Conservation (phyloP, 2,113 vertebrate species). For the Struthidea cinerea region DNA sequence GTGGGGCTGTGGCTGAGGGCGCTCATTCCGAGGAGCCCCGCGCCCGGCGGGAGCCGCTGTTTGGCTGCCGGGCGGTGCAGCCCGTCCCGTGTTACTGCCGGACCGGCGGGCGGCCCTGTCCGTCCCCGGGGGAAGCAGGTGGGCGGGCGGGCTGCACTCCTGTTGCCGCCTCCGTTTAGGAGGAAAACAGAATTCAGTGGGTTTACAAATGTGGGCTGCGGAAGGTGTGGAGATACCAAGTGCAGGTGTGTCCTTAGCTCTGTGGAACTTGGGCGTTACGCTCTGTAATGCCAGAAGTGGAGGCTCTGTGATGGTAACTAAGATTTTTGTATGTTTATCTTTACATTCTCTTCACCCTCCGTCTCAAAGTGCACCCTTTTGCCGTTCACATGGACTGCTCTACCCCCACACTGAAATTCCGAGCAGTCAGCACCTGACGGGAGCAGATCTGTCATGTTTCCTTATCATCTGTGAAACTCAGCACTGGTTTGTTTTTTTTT, state of each 20-base stretch:
- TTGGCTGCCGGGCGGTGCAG: too few species aligned
- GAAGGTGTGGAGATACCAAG: too few species aligned
- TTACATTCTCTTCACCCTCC: accelerated
- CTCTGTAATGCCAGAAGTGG: background rate
- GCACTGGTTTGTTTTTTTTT: background rate
- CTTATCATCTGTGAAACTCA: background rate
- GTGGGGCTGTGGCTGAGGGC: accelerated
- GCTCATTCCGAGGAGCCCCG: background rate
- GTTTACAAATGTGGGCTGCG: background rate
- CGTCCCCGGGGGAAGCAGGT: accelerated
- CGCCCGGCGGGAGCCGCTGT: accelerated
- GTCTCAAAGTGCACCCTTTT: background rate
- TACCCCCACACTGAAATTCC: accelerated
- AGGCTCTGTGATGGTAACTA: background rate
- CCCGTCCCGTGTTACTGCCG: background rate
- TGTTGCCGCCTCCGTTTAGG: background rate
- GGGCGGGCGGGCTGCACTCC: accelerated
- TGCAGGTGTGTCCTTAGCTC: too few species aligned
- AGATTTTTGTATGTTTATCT: accelerated
- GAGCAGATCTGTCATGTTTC: background rate
- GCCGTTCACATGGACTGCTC: accelerated
- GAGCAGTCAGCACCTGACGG: background rate
- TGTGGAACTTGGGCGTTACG: background rate
- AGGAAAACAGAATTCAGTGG: background rate
- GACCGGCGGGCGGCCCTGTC: too few species aligned